Conservation (phyloP, 2,113 vertebrate genomes). For the Phalacrocorax brasilianus region DNA sequence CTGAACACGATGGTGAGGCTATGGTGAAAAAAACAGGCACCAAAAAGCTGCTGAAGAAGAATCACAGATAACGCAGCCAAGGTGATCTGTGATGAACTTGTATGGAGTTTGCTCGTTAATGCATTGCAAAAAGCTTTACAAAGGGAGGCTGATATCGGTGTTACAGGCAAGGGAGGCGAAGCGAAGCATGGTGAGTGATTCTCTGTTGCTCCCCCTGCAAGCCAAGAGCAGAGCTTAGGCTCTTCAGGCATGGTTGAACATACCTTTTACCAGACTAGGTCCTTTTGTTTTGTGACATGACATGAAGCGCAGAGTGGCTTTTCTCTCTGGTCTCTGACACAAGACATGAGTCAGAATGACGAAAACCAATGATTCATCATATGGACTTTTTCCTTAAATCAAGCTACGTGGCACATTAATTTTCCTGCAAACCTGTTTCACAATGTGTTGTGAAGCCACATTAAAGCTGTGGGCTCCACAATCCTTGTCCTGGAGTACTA, state of each 20-base stretch:
- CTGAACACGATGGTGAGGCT: neutral
- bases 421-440: neutral
- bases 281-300: neutral
- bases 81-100: neutral
- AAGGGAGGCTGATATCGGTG: neutral
- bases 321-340: neutral
- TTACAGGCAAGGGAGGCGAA: neutral
- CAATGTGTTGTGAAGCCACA: neutral
- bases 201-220: rapidly evolving
- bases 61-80: neutral
- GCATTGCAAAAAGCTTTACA: neutral
- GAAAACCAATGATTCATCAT: neutral
- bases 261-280: neutral
- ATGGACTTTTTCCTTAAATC: neutral
- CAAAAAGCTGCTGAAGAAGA: neutral
- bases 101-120: neutral
- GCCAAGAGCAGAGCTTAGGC: neutral
- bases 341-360: neutral
- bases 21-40: neutral
- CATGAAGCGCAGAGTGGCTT: neutral
- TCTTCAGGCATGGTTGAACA: neutral
- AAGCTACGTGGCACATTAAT: neutral
- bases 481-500: neutral
- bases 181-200: neutral
- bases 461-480: neutral